Conservation (phyloP, 2,113 vertebrate species). For the Gila orcuttii region DNA sequence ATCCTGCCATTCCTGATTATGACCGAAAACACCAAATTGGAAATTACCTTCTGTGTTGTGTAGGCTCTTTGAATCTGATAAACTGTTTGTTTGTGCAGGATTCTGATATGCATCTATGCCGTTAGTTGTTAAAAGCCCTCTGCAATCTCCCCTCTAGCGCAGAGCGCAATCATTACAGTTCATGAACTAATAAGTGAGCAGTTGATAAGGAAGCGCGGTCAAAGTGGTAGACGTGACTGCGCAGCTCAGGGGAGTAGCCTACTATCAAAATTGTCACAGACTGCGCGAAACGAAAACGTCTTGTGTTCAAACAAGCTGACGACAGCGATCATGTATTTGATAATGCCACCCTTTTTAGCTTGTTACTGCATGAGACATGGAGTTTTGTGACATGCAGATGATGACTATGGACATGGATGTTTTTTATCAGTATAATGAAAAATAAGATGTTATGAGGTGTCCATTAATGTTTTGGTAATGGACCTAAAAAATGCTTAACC, state of each 20-base stretch:
- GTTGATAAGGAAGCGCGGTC: slow-evolving; percentile 55
- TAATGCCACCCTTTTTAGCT: slow-evolving; percentile 1
- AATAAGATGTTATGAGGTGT: neutral
- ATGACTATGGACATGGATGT: neutral
- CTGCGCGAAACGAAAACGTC: slow-evolving; percentile 35
- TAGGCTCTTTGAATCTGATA: slow-evolving; percentile 43
- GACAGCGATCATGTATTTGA: slow-evolving; percentile 31
- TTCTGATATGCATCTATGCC: slow-evolving; percentile 35
- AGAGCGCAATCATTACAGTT: slow-evolving; percentile 46
- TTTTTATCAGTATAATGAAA: neutral
- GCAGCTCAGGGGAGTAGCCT: slow-evolving; percentile 29
- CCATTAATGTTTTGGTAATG: too few relatives aligned
- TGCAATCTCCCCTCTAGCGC: slow-evolving; percentile 23
- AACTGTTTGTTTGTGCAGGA: slow-evolving; percentile 33
- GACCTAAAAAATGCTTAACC: neutral
- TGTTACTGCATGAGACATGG: neutral
- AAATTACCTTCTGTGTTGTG: slow-evolving; percentile 29
- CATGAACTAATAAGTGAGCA: slow-evolving; percentile 49
- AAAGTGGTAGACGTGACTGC: slow-evolving; percentile 51
- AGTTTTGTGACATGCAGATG: neutral
- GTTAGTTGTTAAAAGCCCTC: slow-evolving; percentile 35
- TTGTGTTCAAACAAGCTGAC: slow-evolving; percentile 42
- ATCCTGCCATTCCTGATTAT: slow-evolving; percentile 34
- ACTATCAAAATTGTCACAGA: slow-evolving; percentile 41
- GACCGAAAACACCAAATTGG: slow-evolving; percentile 45